Conservation (phyloP, 2,113 vertebrate genomes). For the Archilochus colubris region DNA sequence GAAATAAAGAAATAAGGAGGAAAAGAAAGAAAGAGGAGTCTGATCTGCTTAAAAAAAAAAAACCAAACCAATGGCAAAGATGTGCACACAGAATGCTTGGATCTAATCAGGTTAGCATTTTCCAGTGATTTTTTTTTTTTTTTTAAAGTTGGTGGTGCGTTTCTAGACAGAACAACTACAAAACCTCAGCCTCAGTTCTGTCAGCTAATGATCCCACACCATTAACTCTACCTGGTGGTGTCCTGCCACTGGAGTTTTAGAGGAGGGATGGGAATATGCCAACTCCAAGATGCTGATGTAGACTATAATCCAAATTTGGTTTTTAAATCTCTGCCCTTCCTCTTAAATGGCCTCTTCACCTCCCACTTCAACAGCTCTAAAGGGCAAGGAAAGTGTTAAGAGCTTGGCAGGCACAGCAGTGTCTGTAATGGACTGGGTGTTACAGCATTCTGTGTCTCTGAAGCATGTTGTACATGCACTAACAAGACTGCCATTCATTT, state of each 20-base stretch:
- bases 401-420: background rate
- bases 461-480: constrained; percentile 68
- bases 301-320: background rate
- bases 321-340: fast-evolving
- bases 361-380: background rate
- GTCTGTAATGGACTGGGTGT: constrained; percentile 39
- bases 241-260: background rate
- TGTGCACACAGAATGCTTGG: background rate
- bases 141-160: background rate
- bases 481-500: constrained; percentile 83
- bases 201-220: background rate
- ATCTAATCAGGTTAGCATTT: background rate
- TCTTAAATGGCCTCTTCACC: background rate
- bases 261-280: background rate
- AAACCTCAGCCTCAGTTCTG: background rate
- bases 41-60: background rate
- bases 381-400: constrained; percentile 41
- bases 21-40: background rate
- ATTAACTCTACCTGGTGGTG: no score
- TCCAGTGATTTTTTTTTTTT: background rate
- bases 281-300: background rate
- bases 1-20: background rate
- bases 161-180: background rate
- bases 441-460: constrained; percentile 36
- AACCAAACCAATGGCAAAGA: background rate